Base-by-base conservation (phyloP, 2,888 invertebrate genomes). In the Eudasyphora cyanicolor region DNA sequence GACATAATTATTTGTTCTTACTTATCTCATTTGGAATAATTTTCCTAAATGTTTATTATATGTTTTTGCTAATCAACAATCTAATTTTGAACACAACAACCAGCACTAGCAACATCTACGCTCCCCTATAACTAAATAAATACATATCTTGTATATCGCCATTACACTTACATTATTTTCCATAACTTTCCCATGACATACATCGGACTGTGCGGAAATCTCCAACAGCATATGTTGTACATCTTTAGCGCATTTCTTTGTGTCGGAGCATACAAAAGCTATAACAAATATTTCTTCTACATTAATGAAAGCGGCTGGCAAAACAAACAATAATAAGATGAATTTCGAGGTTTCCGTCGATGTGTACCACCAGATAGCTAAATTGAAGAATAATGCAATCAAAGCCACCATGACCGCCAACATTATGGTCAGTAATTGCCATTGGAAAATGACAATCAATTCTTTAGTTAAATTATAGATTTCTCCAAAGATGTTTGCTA, bases 281-380 rank as follows among this genome's bases (percentile, higher is more conserved):
- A 42, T 79, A 2, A 79, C 2, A 19, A 38, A 42, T 1, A 74
- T n/a, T 38, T 79, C 79, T 1, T 19, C 64, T 14, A 79, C 51
- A 54, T 79, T 79, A 0, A 64, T 8, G 1, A 79, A 54, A 0
- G 67, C 19, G 1, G 54, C 64, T 38, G 51, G 51, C 19, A 79
- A n/a, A 24, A 38, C 64, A 10, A 79, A 38, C 0, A 73, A 8
- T 19, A 79, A 19, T 10, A 38, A 21, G n/a, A 29, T 29, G 57
- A 21, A 64, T 32, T 57, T 29, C 57, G 49, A 77, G 8, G n/a
- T 17, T 7, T 64, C 21, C 32, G 8, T 2, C 64, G 84, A 1
- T 62, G 54, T 49, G 7, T 17, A 42, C 82, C 71, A 86, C 10
- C 81, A 84, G 21, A 5, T 71, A 49, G 32, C 38, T 29, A 75